phyloP scores from a whole-genome alignment of 2,888 invertebrate genomes.

The Dromius quadrimaculatus region DNA sequence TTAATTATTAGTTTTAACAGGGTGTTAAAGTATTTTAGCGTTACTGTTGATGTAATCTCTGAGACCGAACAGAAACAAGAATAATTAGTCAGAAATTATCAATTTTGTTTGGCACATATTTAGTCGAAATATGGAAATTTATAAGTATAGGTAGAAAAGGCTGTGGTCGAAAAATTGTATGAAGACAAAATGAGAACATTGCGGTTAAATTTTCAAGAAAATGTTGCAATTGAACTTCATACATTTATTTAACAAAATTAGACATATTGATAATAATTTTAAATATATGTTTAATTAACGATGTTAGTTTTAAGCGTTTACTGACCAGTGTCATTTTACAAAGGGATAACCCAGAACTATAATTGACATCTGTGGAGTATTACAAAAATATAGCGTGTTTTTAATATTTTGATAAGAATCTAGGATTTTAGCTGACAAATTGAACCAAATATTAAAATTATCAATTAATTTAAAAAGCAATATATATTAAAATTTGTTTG shows the following conservation, averaged over 20 bases:
- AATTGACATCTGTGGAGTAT: slow-evolving; percentile 39
- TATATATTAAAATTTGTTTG: slow-evolving; percentile 39
- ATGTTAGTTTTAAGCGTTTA: slow-evolving; percentile 24
- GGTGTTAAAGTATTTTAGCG: slow-evolving; percentile 42
- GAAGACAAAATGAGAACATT: slow-evolving; percentile 39
- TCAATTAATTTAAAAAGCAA: slow-evolving; percentile 49
- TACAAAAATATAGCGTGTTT: slow-evolving; percentile 39
- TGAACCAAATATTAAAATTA: slow-evolving; percentile 45
- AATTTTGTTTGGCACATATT: slow-evolving; percentile 36
- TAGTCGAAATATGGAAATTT: slow-evolving; percentile 49
- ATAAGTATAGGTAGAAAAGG: slow-evolving; percentile 43
- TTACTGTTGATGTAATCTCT: slow-evolving; percentile 47
- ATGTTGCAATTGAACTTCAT: slow-evolving; percentile 37
- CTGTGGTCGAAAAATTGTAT: slow-evolving; percentile 44
- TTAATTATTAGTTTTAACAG: slow-evolving; percentile 50
- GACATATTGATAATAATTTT: slow-evolving; percentile 34
- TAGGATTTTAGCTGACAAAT: slow-evolving; percentile 41
- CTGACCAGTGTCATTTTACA: slow-evolving; percentile 9
- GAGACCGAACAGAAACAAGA: slow-evolving; percentile 9
- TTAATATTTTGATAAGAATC: slow-evolving; percentile 35
- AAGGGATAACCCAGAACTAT: neutral
- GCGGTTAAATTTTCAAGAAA: slow-evolving; percentile 10
- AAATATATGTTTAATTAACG: slow-evolving; percentile 29
- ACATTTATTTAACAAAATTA: slow-evolving; percentile 31
- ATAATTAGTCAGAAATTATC: slow-evolving; percentile 21